Percentiles rank a stretch among this genome's conserved stretches.
These are phyloP conservation scores for Montifringilla adamsi DNA, from an alignment of 2,113 vertebrate species.

Conservation along the genomic window DNA sequence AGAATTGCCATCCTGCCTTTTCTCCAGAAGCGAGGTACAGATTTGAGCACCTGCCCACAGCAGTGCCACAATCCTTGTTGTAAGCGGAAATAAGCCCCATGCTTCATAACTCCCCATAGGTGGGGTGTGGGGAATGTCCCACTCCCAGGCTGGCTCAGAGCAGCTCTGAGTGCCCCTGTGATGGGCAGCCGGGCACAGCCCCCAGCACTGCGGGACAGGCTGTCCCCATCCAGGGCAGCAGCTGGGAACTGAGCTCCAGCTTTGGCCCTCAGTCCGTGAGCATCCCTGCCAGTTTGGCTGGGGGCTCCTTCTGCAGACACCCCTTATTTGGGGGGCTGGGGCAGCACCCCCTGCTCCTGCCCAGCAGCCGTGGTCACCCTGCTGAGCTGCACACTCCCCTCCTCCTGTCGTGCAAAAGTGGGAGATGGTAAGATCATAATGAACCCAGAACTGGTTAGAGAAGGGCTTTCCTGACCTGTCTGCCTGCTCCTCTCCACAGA, in stretches of 20 bases:
- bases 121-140: neutral
- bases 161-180: rapidly evolving
- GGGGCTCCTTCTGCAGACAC: neutral
- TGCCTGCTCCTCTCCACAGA: neutral
- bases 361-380: neutral
- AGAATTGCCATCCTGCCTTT: neutral
- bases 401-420: neutral
- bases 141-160: neutral
- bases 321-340: rapidly evolving
- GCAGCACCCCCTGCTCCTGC: neutral
- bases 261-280: neutral
- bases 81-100: neutral
- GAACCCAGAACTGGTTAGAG: neutral
- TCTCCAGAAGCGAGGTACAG: neutral
- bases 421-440: neutral
- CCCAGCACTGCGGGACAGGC: neutral
- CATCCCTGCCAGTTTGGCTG: neutral
- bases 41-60: neutral
- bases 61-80: rapidly evolving
- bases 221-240: neutral
- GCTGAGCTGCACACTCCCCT: neutral
- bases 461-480: neutral
- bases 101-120: rapidly evolving
- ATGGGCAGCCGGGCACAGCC: neutral
- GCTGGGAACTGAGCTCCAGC: neutral